These are phyloP conservation scores for Erpetoichthys calabaricus DNA, from an alignment of 2,797 vertebrate species.

Conservation along the genomic window DNA sequence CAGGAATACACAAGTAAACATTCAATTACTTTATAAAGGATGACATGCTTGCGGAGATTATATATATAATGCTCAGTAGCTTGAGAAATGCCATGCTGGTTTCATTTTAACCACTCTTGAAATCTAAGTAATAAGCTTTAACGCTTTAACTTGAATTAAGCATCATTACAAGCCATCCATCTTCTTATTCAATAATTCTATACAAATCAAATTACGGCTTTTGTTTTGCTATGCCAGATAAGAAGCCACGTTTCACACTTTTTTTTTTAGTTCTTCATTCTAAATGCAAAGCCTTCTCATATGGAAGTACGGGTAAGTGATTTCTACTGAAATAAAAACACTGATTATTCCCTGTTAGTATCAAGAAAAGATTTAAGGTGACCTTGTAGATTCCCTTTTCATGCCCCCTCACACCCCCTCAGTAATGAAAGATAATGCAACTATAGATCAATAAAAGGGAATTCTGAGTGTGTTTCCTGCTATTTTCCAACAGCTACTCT, in stretches of 20 bases:
- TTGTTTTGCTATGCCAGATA: slow-evolving; percentile 20
- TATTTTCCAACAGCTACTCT: slow-evolving; percentile 51
- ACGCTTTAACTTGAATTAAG: slow-evolving; percentile 52
- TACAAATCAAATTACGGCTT: slow-evolving; percentile 38
- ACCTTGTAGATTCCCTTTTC: slow-evolving; percentile 41
- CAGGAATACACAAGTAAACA: no score
- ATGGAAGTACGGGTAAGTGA: no score
- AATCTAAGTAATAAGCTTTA: slow-evolving; percentile 50
- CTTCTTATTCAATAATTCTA: slow-evolving; percentile 43
- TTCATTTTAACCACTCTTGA: slow-evolving; percentile 53
- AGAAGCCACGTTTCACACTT: no score
- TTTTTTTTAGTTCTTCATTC: slow-evolving; percentile 14
- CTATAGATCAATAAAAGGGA: slow-evolving; percentile 31
- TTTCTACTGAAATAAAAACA: no score
- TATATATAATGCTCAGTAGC: slow-evolving; percentile 11
- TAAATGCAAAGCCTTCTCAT: slow-evolving; percentile 1
- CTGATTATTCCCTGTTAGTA: slow-evolving; percentile 2
- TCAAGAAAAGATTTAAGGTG: slow-evolving; percentile 33
- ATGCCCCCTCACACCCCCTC: slow-evolving; percentile 3
- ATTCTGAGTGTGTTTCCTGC: slow-evolving; percentile 51
- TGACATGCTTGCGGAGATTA: no score
- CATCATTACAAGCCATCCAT: slow-evolving; percentile 49
- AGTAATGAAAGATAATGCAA: slow-evolving; percentile 36
- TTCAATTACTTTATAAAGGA: no score
- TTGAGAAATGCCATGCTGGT: slow-evolving; percentile 35